These are phyloP conservation scores for Psophia crepitans DNA, from an alignment of 2,113 vertebrate species.

Conservation along the genomic window DNA sequence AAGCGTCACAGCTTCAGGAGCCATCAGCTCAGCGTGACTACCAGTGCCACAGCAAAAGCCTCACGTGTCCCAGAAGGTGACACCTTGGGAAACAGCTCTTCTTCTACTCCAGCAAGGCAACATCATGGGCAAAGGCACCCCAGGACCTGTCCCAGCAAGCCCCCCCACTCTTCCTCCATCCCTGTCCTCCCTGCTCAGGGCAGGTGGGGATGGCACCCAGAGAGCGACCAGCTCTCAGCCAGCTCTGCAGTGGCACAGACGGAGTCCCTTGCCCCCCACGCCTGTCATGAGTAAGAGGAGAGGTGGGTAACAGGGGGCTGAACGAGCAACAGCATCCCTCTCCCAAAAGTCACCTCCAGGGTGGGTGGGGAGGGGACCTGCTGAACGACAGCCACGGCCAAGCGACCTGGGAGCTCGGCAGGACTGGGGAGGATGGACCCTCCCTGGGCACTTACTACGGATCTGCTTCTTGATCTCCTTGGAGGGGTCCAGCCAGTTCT, in stretches of 20 bases:
- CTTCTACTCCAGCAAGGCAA: neutral
- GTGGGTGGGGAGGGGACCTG: neutral
- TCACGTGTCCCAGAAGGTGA: neutral
- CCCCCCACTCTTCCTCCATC: no score
- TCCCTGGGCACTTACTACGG: slow-evolving; percentile 84
- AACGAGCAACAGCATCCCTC: neutral
- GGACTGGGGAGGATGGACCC: neutral
- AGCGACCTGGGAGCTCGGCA: fast-evolving
- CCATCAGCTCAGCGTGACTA: neutral
- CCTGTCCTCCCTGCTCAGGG: neutral
- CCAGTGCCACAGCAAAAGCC: slow-evolving; percentile 45
- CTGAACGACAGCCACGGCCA: neutral
- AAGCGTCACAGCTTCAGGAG: neutral
- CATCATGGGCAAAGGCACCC: neutral
- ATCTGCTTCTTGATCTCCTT: slow-evolving; percentile 99
- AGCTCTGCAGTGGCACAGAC: neutral
- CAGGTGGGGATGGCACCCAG: neutral
- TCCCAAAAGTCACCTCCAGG: neutral
- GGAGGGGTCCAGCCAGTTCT: slow-evolving; percentile 97
- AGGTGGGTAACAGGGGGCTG: neutral
- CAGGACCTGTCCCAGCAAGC: neutral
- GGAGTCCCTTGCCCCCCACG: fast-evolving
- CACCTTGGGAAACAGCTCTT: neutral
- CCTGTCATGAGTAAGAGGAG: neutral
- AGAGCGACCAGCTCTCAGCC: neutral